These are phyloP conservation scores for Eurystomus gularis DNA, from an alignment of 2,113 vertebrate species.

Conservation along the genomic window DNA sequence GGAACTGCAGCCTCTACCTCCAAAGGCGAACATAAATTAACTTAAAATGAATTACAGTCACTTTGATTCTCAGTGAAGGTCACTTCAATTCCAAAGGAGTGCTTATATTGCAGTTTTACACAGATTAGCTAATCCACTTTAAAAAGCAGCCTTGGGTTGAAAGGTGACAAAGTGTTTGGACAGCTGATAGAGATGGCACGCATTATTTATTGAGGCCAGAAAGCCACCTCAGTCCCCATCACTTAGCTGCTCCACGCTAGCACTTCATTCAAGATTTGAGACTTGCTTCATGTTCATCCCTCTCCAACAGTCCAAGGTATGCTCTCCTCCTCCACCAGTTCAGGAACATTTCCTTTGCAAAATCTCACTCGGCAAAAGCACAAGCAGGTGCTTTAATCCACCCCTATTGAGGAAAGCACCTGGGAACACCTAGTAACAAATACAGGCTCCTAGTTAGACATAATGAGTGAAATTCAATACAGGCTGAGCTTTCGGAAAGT, in stretches of 20 bases:
- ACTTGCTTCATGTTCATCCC: neutral
- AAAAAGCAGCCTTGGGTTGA: neutral
- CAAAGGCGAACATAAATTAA: neutral
- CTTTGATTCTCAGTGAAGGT: slow-evolving; percentile 13
- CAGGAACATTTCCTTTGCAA: neutral
- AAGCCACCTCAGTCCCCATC: neutral
- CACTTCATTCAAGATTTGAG: neutral
- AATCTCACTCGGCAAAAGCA: neutral
- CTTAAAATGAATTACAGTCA: neutral
- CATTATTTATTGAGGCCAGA: neutral
- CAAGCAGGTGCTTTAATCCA: neutral
- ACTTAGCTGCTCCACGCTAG: neutral
- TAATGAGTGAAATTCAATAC: neutral
- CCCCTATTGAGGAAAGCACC: neutral
- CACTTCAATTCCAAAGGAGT: slow-evolving; percentile 33
- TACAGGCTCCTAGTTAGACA: neutral
- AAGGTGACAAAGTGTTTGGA: neutral
- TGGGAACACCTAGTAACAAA: neutral
- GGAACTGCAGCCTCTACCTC: neutral
- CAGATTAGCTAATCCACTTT: slow-evolving; percentile 39
- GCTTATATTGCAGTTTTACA: slow-evolving; percentile 52
- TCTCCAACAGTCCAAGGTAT: neutral
- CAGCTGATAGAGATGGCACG: neutral
- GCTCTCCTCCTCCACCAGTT: neutral
- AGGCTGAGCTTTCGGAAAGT: neutral